A percentile compares a stretch with the other conserved stretches of the same genome.
Evolutionary conservation across 2,797 vertebrate genomes (phyloP).

Genomic region (Columba guinea): DNA sequence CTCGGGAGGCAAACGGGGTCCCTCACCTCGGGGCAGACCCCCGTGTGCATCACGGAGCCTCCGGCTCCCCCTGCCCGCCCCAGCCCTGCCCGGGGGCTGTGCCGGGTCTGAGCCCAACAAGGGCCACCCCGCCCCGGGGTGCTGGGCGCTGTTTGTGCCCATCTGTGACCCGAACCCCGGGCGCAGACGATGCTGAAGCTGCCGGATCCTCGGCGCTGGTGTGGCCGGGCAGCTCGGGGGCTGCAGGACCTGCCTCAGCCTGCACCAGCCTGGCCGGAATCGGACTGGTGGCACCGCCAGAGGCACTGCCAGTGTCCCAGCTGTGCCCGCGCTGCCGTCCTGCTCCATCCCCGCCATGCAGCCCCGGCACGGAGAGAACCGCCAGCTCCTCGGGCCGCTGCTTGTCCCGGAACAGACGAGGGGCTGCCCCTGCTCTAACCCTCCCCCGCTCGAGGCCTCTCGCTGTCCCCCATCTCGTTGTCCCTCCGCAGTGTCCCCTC

Average conservation of each 20-base stretch:
- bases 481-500: background rate
- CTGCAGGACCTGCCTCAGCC: background rate
- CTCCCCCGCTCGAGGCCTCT: background rate
- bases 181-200: background rate
- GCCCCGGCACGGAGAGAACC: rapidly evolving
- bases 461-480: background rate
- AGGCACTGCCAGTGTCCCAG: background rate
- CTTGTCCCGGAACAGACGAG: background rate
- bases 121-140: rapidly evolving
- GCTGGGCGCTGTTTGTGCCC: background rate
- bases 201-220: background rate
- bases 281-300: rapidly evolving
- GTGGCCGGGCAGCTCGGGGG: background rate
- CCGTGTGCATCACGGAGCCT: rapidly evolving
- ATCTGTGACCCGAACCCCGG: background rate
- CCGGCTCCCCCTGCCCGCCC: background rate
- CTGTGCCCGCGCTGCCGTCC: rapidly evolving
- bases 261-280: background rate
- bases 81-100: rapidly evolving
- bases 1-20: background rate
- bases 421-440: background rate
- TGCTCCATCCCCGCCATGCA: background rate
- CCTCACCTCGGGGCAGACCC: rapidly evolving
- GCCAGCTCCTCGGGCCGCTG: background rate
- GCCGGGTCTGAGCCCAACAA: background rate